Conservation (phyloP, 1,140 invertebrate genomes). For the Venustaconcha ellipsiformis region DNA sequence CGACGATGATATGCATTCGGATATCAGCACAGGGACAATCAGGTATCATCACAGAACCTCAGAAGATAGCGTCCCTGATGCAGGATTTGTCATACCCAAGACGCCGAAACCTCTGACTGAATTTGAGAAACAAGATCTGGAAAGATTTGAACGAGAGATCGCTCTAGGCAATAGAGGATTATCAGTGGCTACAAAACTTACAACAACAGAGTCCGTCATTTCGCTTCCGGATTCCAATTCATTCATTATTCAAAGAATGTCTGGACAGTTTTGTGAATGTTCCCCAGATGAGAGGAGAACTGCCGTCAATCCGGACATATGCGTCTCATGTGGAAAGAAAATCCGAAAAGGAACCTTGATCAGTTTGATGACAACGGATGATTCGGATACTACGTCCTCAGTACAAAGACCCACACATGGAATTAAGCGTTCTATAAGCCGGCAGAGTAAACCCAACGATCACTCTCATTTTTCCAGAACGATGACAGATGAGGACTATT, state of each 20-base stretch:
- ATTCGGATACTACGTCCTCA: too few relatives aligned
- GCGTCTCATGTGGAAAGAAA: constrained; percentile 21
- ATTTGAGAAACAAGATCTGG: background rate
- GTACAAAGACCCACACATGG: too few relatives aligned
- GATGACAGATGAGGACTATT: constrained; percentile 14
- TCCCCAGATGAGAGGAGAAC: constrained; percentile 1
- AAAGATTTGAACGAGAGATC: background rate
- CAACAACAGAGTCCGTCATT: background rate
- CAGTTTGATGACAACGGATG: too few relatives aligned
- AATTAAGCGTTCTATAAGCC: too few relatives aligned
- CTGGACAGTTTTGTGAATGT: constrained; percentile 18
- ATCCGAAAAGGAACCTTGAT: background rate
- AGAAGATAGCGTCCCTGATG: constrained; percentile 24
- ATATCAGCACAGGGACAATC: too few relatives aligned
- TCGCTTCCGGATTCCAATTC: background rate
- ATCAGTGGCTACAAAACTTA: background rate
- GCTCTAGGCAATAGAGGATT: background rate
- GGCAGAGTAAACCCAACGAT: too few relatives aligned
- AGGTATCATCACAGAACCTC: constrained; percentile 23
- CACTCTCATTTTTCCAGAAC: background rate
- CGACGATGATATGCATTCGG: too few relatives aligned
- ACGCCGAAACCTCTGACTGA: constrained; percentile 4
- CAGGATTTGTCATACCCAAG: constrained; percentile 27
- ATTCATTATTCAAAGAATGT: background rate
- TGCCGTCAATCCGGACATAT: constrained; percentile 12